Conservation (phyloP, 2,113 vertebrate genomes). For the Boulengeromyrus knoepffleri region DNA sequence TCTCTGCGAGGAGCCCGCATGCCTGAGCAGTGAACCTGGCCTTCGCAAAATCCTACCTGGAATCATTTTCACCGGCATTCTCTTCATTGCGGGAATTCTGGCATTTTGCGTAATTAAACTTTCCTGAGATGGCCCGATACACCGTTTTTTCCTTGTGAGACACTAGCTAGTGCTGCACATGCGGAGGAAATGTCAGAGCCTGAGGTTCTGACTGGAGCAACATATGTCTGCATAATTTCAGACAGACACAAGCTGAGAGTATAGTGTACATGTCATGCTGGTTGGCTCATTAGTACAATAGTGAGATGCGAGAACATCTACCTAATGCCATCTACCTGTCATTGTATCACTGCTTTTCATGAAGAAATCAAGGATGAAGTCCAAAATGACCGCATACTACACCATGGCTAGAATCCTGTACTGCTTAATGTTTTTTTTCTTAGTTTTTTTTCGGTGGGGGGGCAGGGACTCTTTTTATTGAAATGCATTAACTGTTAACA, state of each 20-base stretch:
- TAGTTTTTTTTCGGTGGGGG: too few relatives aligned
- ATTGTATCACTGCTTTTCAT: neutral
- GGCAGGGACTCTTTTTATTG: neutral
- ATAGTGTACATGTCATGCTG: neutral
- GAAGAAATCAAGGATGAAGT: neutral
- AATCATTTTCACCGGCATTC: conserved; percentile 72
- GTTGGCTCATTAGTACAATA: neutral
- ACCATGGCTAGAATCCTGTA: neutral
- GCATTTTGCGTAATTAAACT: conserved; percentile 85
- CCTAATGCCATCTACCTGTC: neutral
- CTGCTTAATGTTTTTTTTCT: neutral
- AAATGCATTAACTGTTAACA: neutral
- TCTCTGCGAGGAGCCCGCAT: conserved; percentile 67
- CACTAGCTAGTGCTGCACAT: neutral
- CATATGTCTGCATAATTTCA: neutral
- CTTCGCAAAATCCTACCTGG: conserved; percentile 72
- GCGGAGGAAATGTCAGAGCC: neutral
- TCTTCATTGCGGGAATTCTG: conserved; percentile 75
- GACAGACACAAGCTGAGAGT: neutral
- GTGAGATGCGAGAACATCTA: neutral
- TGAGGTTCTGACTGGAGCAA: neutral
- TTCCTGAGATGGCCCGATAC: conserved; percentile 48
- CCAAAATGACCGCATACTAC: neutral
- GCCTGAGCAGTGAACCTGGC: conserved; percentile 60
- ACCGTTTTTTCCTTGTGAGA: neutral